phyloP scores from a whole-genome alignment of 2,113 vertebrate genomes.

The Dromaius novaehollandiae region DNA sequence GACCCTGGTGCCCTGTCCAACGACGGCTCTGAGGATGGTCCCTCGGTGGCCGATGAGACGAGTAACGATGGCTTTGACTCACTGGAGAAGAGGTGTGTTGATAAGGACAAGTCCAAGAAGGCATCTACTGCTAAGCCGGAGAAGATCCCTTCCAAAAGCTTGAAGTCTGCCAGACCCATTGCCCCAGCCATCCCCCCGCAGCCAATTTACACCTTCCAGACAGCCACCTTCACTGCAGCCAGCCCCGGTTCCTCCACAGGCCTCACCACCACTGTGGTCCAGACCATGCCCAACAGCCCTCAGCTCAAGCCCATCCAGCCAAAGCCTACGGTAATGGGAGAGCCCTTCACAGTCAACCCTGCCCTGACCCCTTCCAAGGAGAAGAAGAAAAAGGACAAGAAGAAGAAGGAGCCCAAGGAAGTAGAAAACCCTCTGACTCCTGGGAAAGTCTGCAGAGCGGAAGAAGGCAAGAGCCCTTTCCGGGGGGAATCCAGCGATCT shows the following conservation, averaged over 20 bases:
- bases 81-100: slow-evolving; percentile 85
- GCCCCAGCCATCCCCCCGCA: slow-evolving; percentile 87
- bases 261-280: slow-evolving; percentile 86
- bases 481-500: slow-evolving; percentile 85
- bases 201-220: slow-evolving; percentile 89
- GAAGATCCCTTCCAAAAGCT: slow-evolving; percentile 90
- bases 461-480: slow-evolving; percentile 93
- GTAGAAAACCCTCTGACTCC: slow-evolving; percentile 89
- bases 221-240: slow-evolving; percentile 85
- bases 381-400: slow-evolving; percentile 99
- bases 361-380: slow-evolving; percentile 91
- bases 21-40: slow-evolving; percentile 93
- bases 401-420: slow-evolving; percentile 96
- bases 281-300: slow-evolving; percentile 93
- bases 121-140: slow-evolving; percentile 83
- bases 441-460: slow-evolving; percentile 86
- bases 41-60: slow-evolving; percentile 89
- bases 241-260: slow-evolving; percentile 85
- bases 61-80: slow-evolving; percentile 93
- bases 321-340: slow-evolving; percentile 90
- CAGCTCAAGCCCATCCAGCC: slow-evolving; percentile 95
- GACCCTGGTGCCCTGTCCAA: slow-evolving; percentile 86
- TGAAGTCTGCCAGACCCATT: slow-evolving; percentile 90
- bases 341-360: slow-evolving; percentile 87
- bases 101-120: slow-evolving; percentile 90